Evolutionary conservation across 2,797 vertebrate genomes (phyloP), one percentile per base, ranked within the genome.

Genomic region (Coilia nasus): DNA sequence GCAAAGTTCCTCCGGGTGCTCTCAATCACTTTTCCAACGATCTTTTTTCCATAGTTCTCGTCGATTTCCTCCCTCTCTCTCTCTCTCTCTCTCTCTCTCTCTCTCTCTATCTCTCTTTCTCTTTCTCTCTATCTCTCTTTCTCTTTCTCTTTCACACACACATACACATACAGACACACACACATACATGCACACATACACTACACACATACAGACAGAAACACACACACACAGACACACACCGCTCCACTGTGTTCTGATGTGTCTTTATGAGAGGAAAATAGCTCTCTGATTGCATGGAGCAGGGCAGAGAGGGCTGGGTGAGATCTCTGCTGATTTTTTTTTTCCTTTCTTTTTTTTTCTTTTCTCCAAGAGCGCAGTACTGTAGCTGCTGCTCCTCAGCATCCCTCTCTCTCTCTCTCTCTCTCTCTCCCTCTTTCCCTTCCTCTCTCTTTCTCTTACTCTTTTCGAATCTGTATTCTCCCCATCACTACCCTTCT

Each of bases 1-100:
- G 82, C 85, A 89, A 91, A 91, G 87, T 91, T 91, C 86, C 87
- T 87, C 62, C 78, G 81, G 86, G 86, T 87, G 62, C 86, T 86
- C 64, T 86, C 83, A 86, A 84, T 87, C 83, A 84, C 83, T 86
- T 83, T 88, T 82, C 83, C 82, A 71, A 57, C 35, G 71, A 78
- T 78, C 71, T 54, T 78, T 85, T 80, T 84, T 82, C 67, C 57
- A 46, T 87, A 83, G 82, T 71, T 84, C 81, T 82, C 75, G 67
- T 81, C 82, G 83, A 71, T 81, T 83, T 83, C 54, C 64, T 54
- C 81, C 83, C 85, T 46, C n/a, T 56, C 64, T 84, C 81, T 80
- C 47, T 87, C 47, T 71, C 83, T 23, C 17, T 25, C 44, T 87
- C 54, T 14, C 81, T 57, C 6, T 10, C 44, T 46, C n/a, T 56